A percentile compares a stretch with the other conserved stretches of the same genome.
phyloP scores from a whole-genome alignment of 2,113 vertebrate species.

The Epinephelus cyanopodus region DNA sequence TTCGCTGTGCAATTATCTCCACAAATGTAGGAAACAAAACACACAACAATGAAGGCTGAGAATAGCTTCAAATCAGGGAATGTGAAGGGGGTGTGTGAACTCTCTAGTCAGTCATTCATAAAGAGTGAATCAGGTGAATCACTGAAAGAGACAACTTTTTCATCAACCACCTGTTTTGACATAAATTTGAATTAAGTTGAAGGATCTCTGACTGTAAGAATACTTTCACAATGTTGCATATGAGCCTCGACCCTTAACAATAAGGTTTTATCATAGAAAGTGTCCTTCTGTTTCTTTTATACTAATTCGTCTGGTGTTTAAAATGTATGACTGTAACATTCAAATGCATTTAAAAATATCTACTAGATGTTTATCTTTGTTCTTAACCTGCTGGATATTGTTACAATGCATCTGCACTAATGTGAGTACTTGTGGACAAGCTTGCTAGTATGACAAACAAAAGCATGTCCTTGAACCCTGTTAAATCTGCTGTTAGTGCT shows the following conservation, averaged over 20 bases:
- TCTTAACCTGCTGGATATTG: neutral
- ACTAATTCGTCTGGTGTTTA: neutral
- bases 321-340: neutral
- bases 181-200: neutral
- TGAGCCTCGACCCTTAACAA: neutral
- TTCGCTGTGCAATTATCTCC: constrained; percentile 52
- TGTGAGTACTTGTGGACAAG: neutral
- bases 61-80: constrained; percentile 33
- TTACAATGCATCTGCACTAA: neutral
- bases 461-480: neutral
- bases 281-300: neutral
- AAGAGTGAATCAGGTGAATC: constrained; percentile 2
- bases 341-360: neutral
- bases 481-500: neutral
- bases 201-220: neutral
- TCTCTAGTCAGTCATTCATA: neutral
- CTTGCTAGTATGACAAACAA: no score
- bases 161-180: neutral
- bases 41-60: constrained; percentile 21
- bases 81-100: constrained; percentile 9
- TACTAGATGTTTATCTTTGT: neutral
- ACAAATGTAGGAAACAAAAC: constrained; percentile 40
- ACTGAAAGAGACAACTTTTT: neutral
- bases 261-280: neutral
- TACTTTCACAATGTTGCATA: neutral